phyloP scores from a whole-genome alignment of 2,888 invertebrate species.

The Acutogordius australiensis region DNA sequence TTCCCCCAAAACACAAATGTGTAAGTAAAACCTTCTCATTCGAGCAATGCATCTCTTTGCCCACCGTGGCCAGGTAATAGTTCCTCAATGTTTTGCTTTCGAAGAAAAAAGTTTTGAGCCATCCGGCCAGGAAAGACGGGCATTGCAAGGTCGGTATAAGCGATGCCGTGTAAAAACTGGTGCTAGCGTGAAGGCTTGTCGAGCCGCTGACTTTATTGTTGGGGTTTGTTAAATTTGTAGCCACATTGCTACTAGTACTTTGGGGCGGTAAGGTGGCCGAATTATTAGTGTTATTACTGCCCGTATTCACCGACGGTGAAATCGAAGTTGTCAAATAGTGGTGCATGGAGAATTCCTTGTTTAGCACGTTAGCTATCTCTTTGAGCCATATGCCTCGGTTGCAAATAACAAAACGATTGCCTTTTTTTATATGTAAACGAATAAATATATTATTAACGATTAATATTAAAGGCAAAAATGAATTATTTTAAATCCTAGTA shows the following conservation, averaged over 20 bases:
- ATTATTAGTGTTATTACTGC: too few species aligned
- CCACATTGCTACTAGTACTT: too few species aligned
- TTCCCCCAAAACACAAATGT: too few species aligned
- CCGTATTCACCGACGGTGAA: too few species aligned
- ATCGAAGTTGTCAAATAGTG: too few species aligned
- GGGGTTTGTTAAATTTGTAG: too few species aligned
- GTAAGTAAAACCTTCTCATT: slow-evolving; percentile 21
- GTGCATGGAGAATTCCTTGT: slow-evolving; percentile 29
- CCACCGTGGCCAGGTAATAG: slow-evolving; percentile 24
- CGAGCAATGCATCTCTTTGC: slow-evolving; percentile 17
- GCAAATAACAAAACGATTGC: slow-evolving; percentile 24
- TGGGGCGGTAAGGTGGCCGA: too few species aligned
- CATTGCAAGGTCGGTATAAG: slow-evolving; percentile 24
- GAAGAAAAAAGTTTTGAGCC: slow-evolving; percentile 24
- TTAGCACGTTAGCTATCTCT: slow-evolving; percentile 26
- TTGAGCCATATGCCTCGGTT: slow-evolving; percentile 26
- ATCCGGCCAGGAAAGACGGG: slow-evolving; percentile 23
- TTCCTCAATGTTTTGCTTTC: slow-evolving; percentile 25
- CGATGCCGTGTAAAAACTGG: too few species aligned
- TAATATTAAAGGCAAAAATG: neutral
- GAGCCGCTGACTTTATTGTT: too few species aligned
- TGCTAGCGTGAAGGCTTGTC: too few species aligned
- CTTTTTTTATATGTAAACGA: slow-evolving; percentile 16
- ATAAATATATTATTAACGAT: neutral
- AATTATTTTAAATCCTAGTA: neutral